These are phyloP conservation scores for Stichopus horrens DNA, from an alignment of 53 echinoderm and acorn worm species.

Conservation along the genomic window DNA sequence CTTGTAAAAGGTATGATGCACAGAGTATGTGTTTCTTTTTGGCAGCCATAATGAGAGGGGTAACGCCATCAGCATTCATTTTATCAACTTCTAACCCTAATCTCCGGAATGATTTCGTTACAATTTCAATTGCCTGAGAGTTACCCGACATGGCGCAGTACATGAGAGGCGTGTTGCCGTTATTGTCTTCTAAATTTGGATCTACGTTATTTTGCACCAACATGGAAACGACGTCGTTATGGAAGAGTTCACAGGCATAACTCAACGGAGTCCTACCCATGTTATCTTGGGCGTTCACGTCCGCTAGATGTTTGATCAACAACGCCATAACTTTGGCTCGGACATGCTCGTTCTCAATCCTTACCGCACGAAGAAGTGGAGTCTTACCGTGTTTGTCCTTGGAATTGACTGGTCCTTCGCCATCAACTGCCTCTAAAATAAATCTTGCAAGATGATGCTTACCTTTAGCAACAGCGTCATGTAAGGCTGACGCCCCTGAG, in stretches of 20 bases:
- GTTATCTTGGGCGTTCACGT: constrained; percentile 77
- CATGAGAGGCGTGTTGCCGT: constrained; percentile 84
- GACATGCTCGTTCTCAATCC: constrained; percentile 53
- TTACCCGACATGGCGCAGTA: constrained; percentile 84
- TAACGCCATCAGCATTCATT: constrained; percentile 82
- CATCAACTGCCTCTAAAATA: constrained; percentile 92
- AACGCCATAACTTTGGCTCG: constrained; percentile 58
- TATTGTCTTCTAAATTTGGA: constrained; percentile 83
- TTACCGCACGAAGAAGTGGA: constrained; percentile 76
- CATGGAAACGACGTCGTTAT: constrained; percentile 68
- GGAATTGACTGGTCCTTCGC: constrained; percentile 72
- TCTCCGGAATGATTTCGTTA: constrained; percentile 78
- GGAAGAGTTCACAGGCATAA: constrained; percentile 80
- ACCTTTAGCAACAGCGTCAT: constrained; percentile 91
- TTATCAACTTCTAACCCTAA: constrained; percentile 87
- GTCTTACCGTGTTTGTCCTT: constrained; percentile 89
- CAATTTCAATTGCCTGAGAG: constrained; percentile 61
- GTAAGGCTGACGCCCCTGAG: constrained; percentile 82
- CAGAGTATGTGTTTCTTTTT: constrained; percentile 63
- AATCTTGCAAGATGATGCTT: constrained; percentile 90
- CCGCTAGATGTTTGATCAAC: constrained; percentile 70
- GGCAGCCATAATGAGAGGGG: constrained; percentile 63
- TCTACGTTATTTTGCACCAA: constrained; percentile 90
- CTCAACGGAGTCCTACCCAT: constrained; percentile 86
- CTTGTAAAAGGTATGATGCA: constrained; percentile 67